Evolutionary conservation across 2,797 vertebrate species (phyloP), one percentile per base, ranked within the genome.

Genomic region (Poliocrania exsul): DNA sequence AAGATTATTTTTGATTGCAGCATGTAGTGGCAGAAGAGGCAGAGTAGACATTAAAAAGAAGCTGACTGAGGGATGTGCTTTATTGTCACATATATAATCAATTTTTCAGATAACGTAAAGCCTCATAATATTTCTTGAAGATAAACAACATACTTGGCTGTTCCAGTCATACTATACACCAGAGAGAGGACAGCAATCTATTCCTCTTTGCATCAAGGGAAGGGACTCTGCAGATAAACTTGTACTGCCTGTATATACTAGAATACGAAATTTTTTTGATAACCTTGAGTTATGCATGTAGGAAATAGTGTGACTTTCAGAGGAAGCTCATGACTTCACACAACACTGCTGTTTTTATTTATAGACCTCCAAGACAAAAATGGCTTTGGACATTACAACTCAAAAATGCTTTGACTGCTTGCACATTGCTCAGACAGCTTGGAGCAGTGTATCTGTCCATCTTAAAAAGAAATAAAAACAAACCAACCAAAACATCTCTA

Each of bases 81-180:
- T 90, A 73, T 75, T 88, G 44, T 75, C 86, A 92, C 44, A 88
- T 75, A 28, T 33, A 88, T 93, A 93, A 94, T 92, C 90, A 54
- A 90, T 96, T 88, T 94, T 75, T 23, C 40, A 84, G 62, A 73
- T 93, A 94, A 81, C 1, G 3, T 84, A 90, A 84, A 94, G n/a
- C 38, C 28, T 93, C 1, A 1, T 79, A 93, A 69, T 33, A 13
- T 73, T 84, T 58, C 70, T 86, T 81, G 54, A 88, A 87, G 62
- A 69, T 72, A 92, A 90, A 77, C 28, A 88, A 75, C 51, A 56
- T 61, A 51, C 47, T 92, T 88, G 54, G 54, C 46, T 58, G 72
- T 75, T 79, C 51, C 58, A 29, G 38, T 91, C 50, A 37, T 88
- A n/a, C 77, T 47, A 38, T 47, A 81, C 21, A 67, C 9, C 6